Percentiles rank a stretch among this genome's conserved stretches.
Conservation (phyloP, 2,113 vertebrate species). For the Lampris megalopsis region DNA sequence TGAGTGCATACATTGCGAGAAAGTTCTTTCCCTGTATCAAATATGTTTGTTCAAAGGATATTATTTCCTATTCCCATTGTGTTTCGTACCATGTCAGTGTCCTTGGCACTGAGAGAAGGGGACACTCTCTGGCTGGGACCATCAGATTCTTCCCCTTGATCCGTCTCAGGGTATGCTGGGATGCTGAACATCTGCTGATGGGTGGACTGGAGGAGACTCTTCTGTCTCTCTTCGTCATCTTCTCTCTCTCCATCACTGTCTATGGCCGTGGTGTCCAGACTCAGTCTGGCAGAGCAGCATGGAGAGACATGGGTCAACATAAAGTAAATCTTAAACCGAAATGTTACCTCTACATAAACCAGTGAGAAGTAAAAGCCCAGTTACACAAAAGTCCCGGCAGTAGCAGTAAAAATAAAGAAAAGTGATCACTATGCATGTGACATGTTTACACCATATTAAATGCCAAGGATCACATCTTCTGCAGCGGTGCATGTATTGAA, state of each 20-base stretch:
- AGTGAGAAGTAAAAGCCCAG: background rate
- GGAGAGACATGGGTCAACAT: conserved; percentile 2
- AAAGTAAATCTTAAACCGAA: background rate
- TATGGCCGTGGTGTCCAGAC: conserved; percentile 79
- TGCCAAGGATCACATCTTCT: background rate
- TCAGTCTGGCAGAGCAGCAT: conserved; percentile 80
- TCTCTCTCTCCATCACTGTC: conserved; percentile 86
- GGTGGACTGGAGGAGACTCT: conserved; percentile 53
- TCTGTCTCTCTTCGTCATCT: conserved; percentile 56
- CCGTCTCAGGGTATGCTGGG: conserved; percentile 50
- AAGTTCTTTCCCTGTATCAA: too few relatives aligned
- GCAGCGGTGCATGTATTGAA: background rate
- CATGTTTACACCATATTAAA: background rate
- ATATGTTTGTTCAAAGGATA: too few relatives aligned
- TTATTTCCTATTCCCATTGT: background rate
- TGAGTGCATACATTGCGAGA: too few relatives aligned
- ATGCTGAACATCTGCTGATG: conserved; percentile 43
- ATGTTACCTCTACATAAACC: background rate
- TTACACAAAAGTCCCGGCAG: background rate
- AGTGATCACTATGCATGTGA: background rate
- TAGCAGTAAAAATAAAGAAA: background rate
- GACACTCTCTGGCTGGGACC: conserved; percentile 10
- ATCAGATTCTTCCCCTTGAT: conserved; percentile 51
- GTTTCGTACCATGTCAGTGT: conserved; percentile 26
- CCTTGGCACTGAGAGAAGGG: conserved; percentile 12